Percentiles rank a stretch among this genome's conserved stretches.
These are phyloP conservation scores for Formica aserva DNA, from an alignment of 2,888 invertebrate genomes.

Conservation along the genomic window DNA sequence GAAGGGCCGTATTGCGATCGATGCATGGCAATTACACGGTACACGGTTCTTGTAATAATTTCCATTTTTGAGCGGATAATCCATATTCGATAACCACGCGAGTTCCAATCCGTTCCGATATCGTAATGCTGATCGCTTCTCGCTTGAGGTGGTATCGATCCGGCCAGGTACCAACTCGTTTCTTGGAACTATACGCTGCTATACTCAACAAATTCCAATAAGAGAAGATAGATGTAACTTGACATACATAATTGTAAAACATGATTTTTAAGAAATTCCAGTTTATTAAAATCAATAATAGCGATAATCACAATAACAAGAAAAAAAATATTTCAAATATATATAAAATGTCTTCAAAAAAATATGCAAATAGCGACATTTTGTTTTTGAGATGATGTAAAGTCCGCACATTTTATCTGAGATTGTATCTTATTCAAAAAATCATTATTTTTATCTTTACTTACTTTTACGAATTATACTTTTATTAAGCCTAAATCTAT, in stretches of 20 bases:
- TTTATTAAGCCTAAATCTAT: background rate
- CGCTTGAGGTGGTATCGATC: constrained; percentile 63
- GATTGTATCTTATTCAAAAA: background rate
- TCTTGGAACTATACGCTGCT: constrained; percentile 56
- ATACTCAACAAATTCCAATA: constrained; percentile 43
- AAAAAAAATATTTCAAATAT: background rate
- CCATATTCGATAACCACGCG: constrained; percentile 50
- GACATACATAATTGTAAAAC: background rate
- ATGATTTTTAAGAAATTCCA: background rate
- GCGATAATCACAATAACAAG: background rate
- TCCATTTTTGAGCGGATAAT: constrained; percentile 54
- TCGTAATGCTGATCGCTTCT: constrained; percentile 67
- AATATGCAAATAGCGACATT: background rate
- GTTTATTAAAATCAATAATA: background rate
- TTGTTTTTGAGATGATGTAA: background rate
- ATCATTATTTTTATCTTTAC: background rate
- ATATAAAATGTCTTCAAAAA: background rate
- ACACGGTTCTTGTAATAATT: constrained; percentile 50
- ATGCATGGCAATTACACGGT: constrained; percentile 53
- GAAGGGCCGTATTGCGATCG: constrained; percentile 50
- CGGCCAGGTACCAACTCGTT: constrained; percentile 46
- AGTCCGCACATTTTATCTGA: background rate
- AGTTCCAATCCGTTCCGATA: constrained; percentile 52
- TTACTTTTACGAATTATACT: background rate
- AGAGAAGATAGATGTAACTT: constrained; percentile 24